Conservation (phyloP, 1,140 invertebrate genomes). For the Macrostomum lignano region DNA sequence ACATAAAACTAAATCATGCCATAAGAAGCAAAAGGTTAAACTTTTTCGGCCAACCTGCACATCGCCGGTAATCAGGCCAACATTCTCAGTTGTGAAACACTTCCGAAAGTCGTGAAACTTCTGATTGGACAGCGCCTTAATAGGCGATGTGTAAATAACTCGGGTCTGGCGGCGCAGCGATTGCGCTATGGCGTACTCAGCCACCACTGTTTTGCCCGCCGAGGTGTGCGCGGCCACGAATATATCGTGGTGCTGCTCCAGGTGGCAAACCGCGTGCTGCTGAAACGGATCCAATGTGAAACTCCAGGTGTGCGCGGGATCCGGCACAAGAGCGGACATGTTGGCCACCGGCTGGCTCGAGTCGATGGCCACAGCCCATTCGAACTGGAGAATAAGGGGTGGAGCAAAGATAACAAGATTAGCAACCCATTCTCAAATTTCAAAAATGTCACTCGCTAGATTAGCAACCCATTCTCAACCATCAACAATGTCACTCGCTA, state of each 20-base stretch:
- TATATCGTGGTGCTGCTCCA: conserved; percentile 73
- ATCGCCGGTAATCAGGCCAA: conserved; percentile 77
- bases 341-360: no score
- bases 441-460: no score
- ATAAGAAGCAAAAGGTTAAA: no score
- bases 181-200: conserved; percentile 78
- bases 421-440: no score
- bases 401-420: no score
- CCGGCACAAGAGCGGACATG: background rate
- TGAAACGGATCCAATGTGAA: conserved; percentile 92
- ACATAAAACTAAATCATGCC: no score
- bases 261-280: conserved; percentile 65
- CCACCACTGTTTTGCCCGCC: conserved; percentile 92
- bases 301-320: conserved; percentile 33
- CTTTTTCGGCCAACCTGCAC: conserved; percentile 67
- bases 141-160: conserved; percentile 92
- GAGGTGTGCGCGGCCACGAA: conserved; percentile 97
- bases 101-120: conserved; percentile 94
- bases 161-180: conserved; percentile 65
- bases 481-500: no score
- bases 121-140: conserved; percentile 95
- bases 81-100: no score
- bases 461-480: no score
- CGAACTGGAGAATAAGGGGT: no score
- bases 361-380: no score